These are phyloP conservation scores for Urocitellus parryii DNA, from an alignment of 2,113 vertebrate species.

Conservation along the genomic window DNA sequence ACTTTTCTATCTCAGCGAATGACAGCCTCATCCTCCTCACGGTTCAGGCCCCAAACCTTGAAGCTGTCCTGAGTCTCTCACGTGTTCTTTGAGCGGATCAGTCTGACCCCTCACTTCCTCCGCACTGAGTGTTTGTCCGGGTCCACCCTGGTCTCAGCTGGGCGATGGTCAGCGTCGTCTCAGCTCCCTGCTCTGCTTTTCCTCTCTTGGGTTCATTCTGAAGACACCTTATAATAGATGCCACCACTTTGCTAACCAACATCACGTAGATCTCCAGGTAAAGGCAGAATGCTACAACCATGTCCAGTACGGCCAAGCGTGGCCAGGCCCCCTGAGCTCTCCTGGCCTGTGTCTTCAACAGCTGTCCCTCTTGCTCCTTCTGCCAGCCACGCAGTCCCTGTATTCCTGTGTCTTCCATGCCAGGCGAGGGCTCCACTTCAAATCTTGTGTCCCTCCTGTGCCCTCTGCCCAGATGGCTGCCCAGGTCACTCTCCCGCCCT, in stretches of 20 bases:
- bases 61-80: neutral
- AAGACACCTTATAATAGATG: neutral
- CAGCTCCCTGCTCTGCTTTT: neutral
- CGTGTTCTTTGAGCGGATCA: neutral
- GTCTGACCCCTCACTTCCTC: neutral
- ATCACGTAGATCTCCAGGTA: neutral
- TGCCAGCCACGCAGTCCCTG: neutral
- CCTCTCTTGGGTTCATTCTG: too few relatives aligned
- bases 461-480: neutral
- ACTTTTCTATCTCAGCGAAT: neutral
- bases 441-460: neutral
- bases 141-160: neutral
- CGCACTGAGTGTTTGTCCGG: neutral
- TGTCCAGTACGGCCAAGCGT: accelerated
- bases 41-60: neutral
- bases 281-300: neutral
- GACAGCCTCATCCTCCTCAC: accelerated
- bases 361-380: neutral
- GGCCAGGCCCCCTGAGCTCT: accelerated
- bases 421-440: neutral
- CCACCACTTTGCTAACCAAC: neutral
- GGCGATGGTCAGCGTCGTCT: accelerated
- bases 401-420: neutral
- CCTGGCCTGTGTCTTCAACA: neutral
- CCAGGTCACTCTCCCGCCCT: neutral